A percentile compares a stretch with the other conserved stretches of the same genome.
Evolutionary conservation across 2,797 vertebrate species (phyloP).

Genomic region (Hozukius guyotensis): DNA sequence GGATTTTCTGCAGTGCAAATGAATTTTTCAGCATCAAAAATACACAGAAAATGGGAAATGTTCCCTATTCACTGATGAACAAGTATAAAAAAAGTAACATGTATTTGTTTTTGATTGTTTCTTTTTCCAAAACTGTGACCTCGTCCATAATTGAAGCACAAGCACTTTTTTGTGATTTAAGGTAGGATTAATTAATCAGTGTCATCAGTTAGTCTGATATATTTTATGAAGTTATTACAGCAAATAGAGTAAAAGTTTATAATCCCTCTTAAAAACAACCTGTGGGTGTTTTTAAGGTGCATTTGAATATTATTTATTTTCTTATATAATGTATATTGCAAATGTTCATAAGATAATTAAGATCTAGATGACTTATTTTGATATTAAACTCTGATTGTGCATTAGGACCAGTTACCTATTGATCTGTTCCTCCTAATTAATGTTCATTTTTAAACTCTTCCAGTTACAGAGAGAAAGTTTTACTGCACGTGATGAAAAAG

Average conservation of each 20-base stretch:
- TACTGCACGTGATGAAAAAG: no score
- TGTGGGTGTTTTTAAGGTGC: neutral
- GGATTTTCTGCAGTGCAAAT: neutral
- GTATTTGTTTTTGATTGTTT: neutral
- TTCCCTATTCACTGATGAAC: neutral
- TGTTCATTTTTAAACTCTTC: neutral
- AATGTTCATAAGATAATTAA: neutral
- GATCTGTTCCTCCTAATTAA: neutral
- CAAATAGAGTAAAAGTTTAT: neutral
- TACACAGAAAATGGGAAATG: neutral
- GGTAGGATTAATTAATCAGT: neutral
- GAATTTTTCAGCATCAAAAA: neutral
- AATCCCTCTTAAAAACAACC: neutral
- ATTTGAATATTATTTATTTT: constrained; percentile 13
- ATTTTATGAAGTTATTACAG: neutral
- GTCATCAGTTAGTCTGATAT: neutral
- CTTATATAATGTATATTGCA: neutral
- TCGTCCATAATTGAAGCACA: constrained; percentile 40
- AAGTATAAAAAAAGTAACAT: neutral
- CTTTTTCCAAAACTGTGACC: constrained; percentile 14
- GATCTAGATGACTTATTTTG: neutral
- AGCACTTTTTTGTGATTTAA: constrained; percentile 52
- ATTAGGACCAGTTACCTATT: neutral
- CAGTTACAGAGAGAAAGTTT: neutral
- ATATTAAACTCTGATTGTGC: neutral